Base-by-base conservation (phyloP, 2,113 vertebrate genomes). In the Uropsilus gracilis region DNA sequence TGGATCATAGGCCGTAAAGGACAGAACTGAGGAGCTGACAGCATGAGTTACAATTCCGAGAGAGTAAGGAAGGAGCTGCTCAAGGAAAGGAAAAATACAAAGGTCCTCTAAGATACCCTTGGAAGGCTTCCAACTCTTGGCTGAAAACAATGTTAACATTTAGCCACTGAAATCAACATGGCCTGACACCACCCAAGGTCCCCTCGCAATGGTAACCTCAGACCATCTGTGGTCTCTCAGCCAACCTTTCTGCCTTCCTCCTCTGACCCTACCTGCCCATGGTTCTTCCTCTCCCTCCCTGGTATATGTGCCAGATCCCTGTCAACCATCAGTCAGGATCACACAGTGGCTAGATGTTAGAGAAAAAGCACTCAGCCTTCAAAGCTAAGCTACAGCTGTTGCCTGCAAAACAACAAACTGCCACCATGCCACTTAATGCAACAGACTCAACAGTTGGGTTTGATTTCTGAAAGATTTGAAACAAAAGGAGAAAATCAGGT, bases 91-190 rank as follows among this genome's bases (percentile, higher is more conserved):
- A 96, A 97, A 95, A 64, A 59, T 91, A 95, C 91, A 93, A 95
- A 97, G 86, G 96, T 97, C 11, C 3, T 92, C 75, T 77, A 93
- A 97, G 97, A 97, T 80, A 87, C 91, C 94, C 90, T 95, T 98
- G 98, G 97, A 97, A 86, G 89, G 61, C 55, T 86, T 97, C 98
- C 97, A 97, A 3, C 92, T 95, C 94, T 90, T 92, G 96, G 93
- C 84, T 96, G 96, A 96, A 97, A 98, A 98, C 98, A 98, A 98
- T 81, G 97, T 91, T 98, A 97, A 98, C 97, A 98, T 98, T 98
- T 96, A 98, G 97, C 90, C 96, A 80, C 94, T 91, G 72, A 77
- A 97, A 98, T 97, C 97, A 95, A 94, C 28, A 1, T 24, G 97
- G 96, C 95, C 96, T 75, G 63, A 98, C 97, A 95, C 91, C 82